phyloP scores from a whole-genome alignment of 2,888 invertebrate species.

The Eulithis testata region DNA sequence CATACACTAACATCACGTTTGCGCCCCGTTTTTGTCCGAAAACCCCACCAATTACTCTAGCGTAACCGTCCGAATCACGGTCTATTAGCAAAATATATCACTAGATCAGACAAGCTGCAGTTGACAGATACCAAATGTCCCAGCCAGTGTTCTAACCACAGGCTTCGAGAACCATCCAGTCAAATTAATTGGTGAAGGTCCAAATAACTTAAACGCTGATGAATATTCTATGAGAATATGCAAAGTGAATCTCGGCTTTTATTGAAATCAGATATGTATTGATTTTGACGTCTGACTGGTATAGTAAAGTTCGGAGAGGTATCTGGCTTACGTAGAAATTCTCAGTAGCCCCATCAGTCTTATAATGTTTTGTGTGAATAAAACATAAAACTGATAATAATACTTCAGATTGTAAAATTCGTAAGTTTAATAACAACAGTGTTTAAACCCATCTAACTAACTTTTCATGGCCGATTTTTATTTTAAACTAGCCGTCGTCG shows the following conservation, averaged over 20 bases:
- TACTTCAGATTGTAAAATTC: no score
- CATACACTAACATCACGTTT: no score
- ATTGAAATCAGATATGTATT: conserved; percentile 29
- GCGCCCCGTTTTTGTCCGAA: conserved; percentile 4
- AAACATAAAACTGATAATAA: no score
- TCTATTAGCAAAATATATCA: conserved; percentile 22
- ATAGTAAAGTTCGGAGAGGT: no score
- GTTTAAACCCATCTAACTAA: no score
- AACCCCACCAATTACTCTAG: conserved; percentile 15
- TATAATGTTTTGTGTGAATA: no score
- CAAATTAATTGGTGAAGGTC: conserved; percentile 33
- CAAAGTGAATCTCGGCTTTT: conserved; percentile 26
- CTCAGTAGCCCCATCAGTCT: no score
- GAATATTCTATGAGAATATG: conserved; percentile 33
- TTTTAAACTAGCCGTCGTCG: no score
- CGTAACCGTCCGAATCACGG: conserved; percentile 22
- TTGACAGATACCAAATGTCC: conserved; percentile 34
- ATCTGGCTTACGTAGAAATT: no score
- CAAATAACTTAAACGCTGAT: conserved; percentile 33
- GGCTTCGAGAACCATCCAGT: conserved; percentile 27
- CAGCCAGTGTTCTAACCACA: conserved; percentile 24
- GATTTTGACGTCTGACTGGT: conserved; percentile 18
- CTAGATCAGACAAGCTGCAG: conserved; percentile 26
- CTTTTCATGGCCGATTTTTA: no score
- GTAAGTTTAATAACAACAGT: no score